A percentile compares a stretch with the other conserved stretches of the same genome.
Evolutionary conservation across 1,140 invertebrate species (phyloP).

Genomic region (Lutraria rhynchaena): DNA sequence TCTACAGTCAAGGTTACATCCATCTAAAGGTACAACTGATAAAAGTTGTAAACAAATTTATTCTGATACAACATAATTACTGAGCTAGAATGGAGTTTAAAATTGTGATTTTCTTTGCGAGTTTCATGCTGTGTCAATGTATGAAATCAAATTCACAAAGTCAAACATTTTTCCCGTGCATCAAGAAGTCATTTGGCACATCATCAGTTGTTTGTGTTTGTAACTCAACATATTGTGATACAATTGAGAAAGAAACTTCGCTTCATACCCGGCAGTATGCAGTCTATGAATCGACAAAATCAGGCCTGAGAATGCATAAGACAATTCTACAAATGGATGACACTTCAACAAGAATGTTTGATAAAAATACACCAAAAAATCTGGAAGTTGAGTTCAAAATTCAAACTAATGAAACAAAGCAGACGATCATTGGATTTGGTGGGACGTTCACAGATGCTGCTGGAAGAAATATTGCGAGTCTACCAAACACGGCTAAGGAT

Average conservation of each 20-base stretch:
- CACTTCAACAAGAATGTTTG: background rate
- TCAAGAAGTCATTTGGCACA: slow-evolving; percentile 11
- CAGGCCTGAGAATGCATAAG: slow-evolving; percentile 8
- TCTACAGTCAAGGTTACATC: too few relatives aligned
- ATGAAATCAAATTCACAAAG: too few relatives aligned
- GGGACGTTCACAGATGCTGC: slow-evolving; percentile 94
- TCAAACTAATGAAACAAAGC: slow-evolving; percentile 64
- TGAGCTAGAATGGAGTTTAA: too few relatives aligned
- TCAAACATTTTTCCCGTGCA: slow-evolving; percentile 18
- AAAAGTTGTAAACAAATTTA: too few relatives aligned
- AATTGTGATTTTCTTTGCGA: too few relatives aligned
- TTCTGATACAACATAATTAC: too few relatives aligned
- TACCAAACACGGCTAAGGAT: slow-evolving; percentile 84
- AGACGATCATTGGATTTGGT: slow-evolving; percentile 89
- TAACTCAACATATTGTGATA: slow-evolving; percentile 50
- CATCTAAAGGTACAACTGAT: too few relatives aligned
- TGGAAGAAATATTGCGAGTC: slow-evolving; percentile 88
- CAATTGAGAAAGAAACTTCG: slow-evolving; percentile 8
- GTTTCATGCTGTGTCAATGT: too few relatives aligned
- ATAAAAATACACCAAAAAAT: background rate
- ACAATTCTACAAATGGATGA: background rate
- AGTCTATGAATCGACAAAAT: slow-evolving; percentile 28
- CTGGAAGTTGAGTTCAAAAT: slow-evolving; percentile 38
- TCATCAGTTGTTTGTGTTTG: slow-evolving; percentile 42
- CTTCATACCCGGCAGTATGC: background rate